Evolutionary conservation across 2,113 vertebrate species (phyloP), one percentile per base, ranked within the genome.

Genomic region (Tympanuchus pallidicinctus): DNA sequence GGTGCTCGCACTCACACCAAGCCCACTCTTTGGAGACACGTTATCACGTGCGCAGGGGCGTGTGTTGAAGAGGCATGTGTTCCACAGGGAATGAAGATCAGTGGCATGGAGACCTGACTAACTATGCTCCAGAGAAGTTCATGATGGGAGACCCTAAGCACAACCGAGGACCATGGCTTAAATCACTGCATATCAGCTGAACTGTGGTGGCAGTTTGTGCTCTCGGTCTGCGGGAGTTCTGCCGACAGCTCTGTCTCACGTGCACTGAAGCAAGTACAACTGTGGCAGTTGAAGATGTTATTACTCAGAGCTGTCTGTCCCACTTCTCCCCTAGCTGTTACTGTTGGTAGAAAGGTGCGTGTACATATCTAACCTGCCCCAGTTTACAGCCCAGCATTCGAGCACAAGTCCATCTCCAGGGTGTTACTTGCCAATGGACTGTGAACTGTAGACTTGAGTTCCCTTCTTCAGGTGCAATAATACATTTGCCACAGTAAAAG

Each of bases 261-360:
- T 86, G 92, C 92, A 90, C 72, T 93, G 96, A 93, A 95, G 88
- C 94, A 96, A 94, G 67, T 25, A 88, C 30, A 70, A 18, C 60
- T 13, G 92, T 86, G 88, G 82, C 80, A 38, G 93, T 24, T 96
- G 92, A 88, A 94, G 90, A 57, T 82, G 82, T 89, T 94, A 96
- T 96, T 95, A 96, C 86, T 96, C 96, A 96, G 96, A 96, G 92
- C 88, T 93, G 95, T 86, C 92, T 96, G 88, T 32, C 73, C 82
- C 95, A 96, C 90, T 93, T 94, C 93, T 96, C 90, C 80, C 88
- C 81, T 56, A 80, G 43, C 82, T 88, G 82, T 76, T 89, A 56
- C 88, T 94, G 72, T 71, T 72, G 69, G 61, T 20, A 75, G 60
- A 47, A 88, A 82, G 71, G 21, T 65, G 38, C 45, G 13, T 1